Conservation (phyloP, 2,888 invertebrate species). For the Lochmaea crataegi region DNA sequence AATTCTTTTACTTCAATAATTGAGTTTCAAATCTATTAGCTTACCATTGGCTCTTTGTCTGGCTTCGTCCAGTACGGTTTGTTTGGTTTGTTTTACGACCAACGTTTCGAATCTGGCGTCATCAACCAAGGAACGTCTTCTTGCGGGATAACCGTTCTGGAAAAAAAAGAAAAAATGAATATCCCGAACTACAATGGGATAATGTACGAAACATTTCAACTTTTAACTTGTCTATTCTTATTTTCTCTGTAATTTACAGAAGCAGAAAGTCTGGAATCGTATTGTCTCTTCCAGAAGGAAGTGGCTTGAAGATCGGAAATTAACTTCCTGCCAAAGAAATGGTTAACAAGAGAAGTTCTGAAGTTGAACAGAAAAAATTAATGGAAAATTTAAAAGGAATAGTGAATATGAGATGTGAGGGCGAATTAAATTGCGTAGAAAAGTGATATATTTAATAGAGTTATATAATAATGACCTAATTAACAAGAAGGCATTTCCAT, state of each 20-base stretch:
- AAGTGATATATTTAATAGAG: not conserved
- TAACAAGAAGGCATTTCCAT: not conserved
- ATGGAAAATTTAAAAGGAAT: not conserved
- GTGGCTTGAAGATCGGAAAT: slow-evolving; percentile 54
- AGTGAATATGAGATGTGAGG: not conserved
- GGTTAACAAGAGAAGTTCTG: slow-evolving; percentile 44
- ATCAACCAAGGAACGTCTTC: slow-evolving; percentile 95
- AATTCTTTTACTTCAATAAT: slow-evolving; percentile 1
- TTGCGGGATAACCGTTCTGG: slow-evolving; percentile 96
- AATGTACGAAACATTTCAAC: too few relatives aligned
- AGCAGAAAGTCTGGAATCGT: slow-evolving; percentile 17
- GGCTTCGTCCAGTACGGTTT: slow-evolving; percentile 91
- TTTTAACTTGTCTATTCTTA: not conserved
- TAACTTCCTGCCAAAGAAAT: slow-evolving; percentile 47
- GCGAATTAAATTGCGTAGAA: too few relatives aligned
- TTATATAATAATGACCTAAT: too few relatives aligned
- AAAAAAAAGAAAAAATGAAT: slow-evolving; percentile 59
- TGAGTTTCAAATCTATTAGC: slow-evolving; percentile 48
- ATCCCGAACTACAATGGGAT: slow-evolving; percentile 16
- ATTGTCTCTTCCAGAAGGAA: slow-evolving; percentile 59
- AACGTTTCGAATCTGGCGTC: slow-evolving; percentile 97
- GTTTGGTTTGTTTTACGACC: slow-evolving; percentile 95
- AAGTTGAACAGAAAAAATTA: not conserved
- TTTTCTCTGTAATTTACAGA: not conserved
- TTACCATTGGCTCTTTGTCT: slow-evolving; percentile 89